These are phyloP conservation scores for Oscheius sp. DNA, from an alignment of 2,888 invertebrate species.

Conservation along the genomic window DNA sequence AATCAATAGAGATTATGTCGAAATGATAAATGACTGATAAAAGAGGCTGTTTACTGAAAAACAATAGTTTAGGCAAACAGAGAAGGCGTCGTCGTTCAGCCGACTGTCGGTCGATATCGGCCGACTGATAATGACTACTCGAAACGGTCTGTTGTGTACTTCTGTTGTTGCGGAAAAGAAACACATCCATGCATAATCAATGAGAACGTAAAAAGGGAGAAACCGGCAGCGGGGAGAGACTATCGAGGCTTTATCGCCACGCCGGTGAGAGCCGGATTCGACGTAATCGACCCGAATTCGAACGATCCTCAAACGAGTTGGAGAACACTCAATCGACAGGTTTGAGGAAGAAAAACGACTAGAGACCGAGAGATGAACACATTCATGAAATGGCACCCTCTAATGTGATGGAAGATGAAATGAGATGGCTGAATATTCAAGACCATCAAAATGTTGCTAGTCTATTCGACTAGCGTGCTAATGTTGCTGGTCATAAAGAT, in stretches of 20 bases:
- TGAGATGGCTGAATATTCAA: background rate
- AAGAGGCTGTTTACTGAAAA: too few species aligned
- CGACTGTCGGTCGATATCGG: too few species aligned
- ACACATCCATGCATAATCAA: background rate
- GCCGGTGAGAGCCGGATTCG: slow-evolving; percentile 4
- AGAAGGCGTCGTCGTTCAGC: too few species aligned
- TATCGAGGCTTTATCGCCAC: slow-evolving; percentile 9
- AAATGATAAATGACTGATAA: too few species aligned
- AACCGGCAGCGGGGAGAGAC: slow-evolving; percentile 3
- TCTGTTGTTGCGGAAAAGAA: background rate
- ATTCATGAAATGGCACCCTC: background rate
- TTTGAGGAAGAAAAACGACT: background rate
- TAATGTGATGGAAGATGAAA: background rate
- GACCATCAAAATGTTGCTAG: slow-evolving; percentile 5
- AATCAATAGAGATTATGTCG: too few species aligned
- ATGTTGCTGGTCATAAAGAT: slow-evolving; percentile 29
- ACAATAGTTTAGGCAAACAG: too few species aligned
- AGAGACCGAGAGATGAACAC: background rate
- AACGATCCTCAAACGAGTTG: slow-evolving; percentile 13
- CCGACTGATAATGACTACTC: background rate
- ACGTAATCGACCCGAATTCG: slow-evolving; percentile 24
- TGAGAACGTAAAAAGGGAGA: background rate
- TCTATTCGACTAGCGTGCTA: slow-evolving; percentile 18
- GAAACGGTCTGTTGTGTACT: background rate
- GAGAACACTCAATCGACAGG: slow-evolving; percentile 3